Percentiles rank a stretch among this genome's conserved stretches.
Conservation (phyloP, 1,140 invertebrate genomes). For the Dendroctonus valens region DNA sequence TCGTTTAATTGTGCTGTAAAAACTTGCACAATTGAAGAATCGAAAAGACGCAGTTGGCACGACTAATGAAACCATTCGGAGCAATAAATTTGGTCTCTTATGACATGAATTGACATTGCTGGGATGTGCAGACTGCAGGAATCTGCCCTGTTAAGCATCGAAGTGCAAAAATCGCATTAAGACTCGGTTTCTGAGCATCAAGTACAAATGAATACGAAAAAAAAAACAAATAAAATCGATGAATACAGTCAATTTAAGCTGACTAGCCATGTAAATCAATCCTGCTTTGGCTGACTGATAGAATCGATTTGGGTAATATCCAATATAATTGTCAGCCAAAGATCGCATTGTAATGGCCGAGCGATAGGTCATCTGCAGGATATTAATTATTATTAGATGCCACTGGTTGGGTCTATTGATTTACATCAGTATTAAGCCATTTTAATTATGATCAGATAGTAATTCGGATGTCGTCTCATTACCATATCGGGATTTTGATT, state of each 20-base stretch:
- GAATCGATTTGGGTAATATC: conserved; percentile 21
- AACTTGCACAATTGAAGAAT: conserved; percentile 1
- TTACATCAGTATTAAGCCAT: conserved; percentile 30
- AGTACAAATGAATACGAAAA: background rate
- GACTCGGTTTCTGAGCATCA: no score
- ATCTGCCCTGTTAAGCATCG: background rate
- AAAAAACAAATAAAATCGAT: conserved; percentile 24
- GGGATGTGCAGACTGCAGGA: conserved; percentile 8
- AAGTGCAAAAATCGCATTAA: conserved; percentile 16
- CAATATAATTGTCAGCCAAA: conserved; percentile 32
- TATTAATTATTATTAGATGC: conserved; percentile 33
- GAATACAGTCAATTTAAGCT: conserved; percentile 21
- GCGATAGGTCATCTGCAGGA: conserved; percentile 30
- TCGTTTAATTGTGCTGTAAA: background rate
- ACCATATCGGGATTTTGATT: conserved; percentile 18
- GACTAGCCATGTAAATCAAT: conserved; percentile 23
- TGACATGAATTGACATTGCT: background rate
- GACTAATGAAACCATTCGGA: conserved; percentile 8
- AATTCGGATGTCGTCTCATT: conserved; percentile 21
- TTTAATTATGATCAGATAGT: conserved; percentile 30
- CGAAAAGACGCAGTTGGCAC: background rate
- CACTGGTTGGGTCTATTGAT: conserved; percentile 27
- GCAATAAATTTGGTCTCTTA: background rate
- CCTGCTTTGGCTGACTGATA: conserved; percentile 13
- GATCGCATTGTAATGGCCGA: conserved; percentile 25